Evolutionary conservation across 2,797 vertebrate species (phyloP).

Genomic region (Diceros bicornis): DNA sequence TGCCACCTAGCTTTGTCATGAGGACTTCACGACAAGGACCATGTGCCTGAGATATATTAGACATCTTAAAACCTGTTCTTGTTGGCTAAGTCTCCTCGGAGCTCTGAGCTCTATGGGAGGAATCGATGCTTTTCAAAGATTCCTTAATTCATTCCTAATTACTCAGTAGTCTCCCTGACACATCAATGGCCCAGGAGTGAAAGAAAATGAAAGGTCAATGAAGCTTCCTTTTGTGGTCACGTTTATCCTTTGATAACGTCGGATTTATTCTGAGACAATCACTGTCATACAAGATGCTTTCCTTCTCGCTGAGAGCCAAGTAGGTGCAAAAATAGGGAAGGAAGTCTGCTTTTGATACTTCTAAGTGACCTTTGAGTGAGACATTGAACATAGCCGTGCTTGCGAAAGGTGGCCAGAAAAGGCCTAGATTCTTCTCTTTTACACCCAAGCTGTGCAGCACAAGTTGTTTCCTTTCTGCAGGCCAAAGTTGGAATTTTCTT

Average conservation of each 20-base stretch:
- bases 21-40: neutral
- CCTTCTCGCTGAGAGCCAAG: neutral
- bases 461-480: neutral
- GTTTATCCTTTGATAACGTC: constrained; percentile 4
- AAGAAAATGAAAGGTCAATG: neutral
- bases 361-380: neutral
- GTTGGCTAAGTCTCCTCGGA: neutral
- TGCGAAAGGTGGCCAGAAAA: neutral
- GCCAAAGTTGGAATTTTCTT: neutral
- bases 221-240: neutral
- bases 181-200: neutral
- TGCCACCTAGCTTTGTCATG: neutral
- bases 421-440: neutral
- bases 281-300: neutral
- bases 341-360: neutral
- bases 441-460: fast-evolving
- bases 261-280: constrained; percentile 15
- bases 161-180: neutral
- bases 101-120: neutral
- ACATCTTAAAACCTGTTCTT: neutral
- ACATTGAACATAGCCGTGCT: neutral
- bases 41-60: neutral
- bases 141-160: neutral
- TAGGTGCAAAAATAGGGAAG: neutral
- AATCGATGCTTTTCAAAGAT: neutral